Evolutionary conservation across 2,888 invertebrate species (phyloP), one percentile per base, ranked within the genome.

Genomic region (Cheilosia vernalis): DNA sequence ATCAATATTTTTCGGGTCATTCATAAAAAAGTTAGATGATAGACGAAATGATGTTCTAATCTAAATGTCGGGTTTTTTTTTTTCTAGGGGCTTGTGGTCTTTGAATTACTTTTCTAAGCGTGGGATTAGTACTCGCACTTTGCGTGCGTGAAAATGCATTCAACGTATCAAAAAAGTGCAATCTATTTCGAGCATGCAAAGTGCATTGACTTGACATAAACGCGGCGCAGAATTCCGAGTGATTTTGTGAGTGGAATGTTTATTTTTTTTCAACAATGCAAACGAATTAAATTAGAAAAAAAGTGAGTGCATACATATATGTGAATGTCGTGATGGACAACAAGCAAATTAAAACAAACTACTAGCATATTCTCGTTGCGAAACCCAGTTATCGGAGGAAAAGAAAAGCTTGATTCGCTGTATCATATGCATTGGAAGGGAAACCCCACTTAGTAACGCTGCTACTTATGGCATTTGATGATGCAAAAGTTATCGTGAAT

Each of bases 141-240:
- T 15, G 51, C 27, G 42, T 17, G 21, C 51, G 37, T 37, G 37
- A 13, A 37, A 37, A 37, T 19, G 51, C 51, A 51, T 10, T 19
- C 15, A 24, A 13, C 37, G 4, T 13, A 37, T 47, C 24, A 51
- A 30, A 63, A 63, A 49, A 19, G 63, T 61, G 19, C 42, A 72
- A 49, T 83, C 82, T 83, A 83, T 83, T 83, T 77, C 24, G 55
- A 83, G 66, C 42, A 7, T 47, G 10, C 33, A 61, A 70, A 78
- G 77, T 83, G 72, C 82, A 83, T 72, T 83, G 77, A 82, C 82
- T 72, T 82, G 77, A 72, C 72, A 63, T 24, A 24, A 30, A 66
- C 51, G 60, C 64, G 49, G 40, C 51, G 58, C 66, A 55, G 40
- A 42, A 58, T 69, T 56, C 44, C 56, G 63, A 58, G 63, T 24